phyloP scores from a whole-genome alignment of 2,888 invertebrate species.

The Malthinus seriepunctatus region DNA sequence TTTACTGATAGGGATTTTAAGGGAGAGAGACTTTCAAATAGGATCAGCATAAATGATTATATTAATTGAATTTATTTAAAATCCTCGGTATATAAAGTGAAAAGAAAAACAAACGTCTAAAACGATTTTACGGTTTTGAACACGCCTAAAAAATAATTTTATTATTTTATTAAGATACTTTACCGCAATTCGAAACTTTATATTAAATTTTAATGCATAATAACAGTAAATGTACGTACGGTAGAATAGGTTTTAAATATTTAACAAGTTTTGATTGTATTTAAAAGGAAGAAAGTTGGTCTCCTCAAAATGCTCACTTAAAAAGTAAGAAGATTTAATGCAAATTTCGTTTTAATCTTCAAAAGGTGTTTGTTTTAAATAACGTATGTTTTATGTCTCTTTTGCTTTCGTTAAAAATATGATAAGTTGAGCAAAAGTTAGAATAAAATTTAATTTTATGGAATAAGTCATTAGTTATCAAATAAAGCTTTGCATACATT shows the following conservation, averaged over 20 bases:
- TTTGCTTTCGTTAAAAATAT: too few species aligned
- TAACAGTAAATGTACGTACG: slow-evolving; percentile 25
- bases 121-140: slow-evolving; percentile 31
- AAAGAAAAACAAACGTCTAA: slow-evolving; percentile 29
- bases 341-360: slow-evolving; percentile 9
- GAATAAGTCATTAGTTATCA: too few species aligned
- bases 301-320: slow-evolving; percentile 11
- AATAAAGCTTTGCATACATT: too few species aligned
- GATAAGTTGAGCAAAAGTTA: too few species aligned
- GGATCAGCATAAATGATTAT: slow-evolving; percentile 25
- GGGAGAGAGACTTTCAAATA: slow-evolving; percentile 15
- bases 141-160: slow-evolving; percentile 32
- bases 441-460: too few species aligned
- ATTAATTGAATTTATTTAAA: slow-evolving; percentile 25
- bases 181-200: slow-evolving; percentile 25
- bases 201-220: slow-evolving; percentile 29
- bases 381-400: too few species aligned
- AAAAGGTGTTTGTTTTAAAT: too few species aligned
- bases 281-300: slow-evolving; percentile 20
- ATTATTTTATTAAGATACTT: slow-evolving; percentile 31
- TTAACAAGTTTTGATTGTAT: slow-evolving; percentile 29
- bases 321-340: slow-evolving; percentile 13
- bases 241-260: slow-evolving; percentile 30
- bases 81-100: slow-evolving; percentile 19
- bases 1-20: too few species aligned